These are phyloP conservation scores for Bufo bufo DNA, from an alignment of 2,113 vertebrate species.

Conservation along the genomic window DNA sequence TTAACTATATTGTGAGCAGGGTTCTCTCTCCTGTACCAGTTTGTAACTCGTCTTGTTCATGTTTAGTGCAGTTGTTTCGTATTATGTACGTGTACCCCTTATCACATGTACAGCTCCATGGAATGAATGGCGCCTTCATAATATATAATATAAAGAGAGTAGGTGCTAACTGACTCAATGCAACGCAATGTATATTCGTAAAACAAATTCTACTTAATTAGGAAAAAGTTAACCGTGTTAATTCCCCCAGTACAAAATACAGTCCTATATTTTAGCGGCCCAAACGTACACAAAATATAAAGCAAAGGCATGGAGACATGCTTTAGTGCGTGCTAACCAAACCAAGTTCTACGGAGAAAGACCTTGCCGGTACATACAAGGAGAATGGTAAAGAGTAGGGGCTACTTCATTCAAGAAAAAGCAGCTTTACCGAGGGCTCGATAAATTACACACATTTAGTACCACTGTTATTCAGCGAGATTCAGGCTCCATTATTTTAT, in stretches of 20 bases:
- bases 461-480: conserved; percentile 66
- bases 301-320: neutral
- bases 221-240: too few species aligned
- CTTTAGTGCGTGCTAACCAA: neutral
- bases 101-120: too few species aligned
- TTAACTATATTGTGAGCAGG: neutral
- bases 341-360: neutral
- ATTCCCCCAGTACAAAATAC: too few species aligned
- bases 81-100: too few species aligned
- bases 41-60: too few species aligned
- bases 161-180: neutral
- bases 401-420: neutral
- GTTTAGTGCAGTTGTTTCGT: too few species aligned
- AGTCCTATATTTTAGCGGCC: too few species aligned
- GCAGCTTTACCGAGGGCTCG: conserved; percentile 52
- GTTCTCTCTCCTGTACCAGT: too few species aligned
- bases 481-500: conserved; percentile 72
- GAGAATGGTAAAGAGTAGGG: neutral
- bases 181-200: neutral
- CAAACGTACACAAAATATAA: neutral
- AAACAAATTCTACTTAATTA: neutral
- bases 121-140: too few species aligned
- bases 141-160: too few species aligned
- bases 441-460: conserved; percentile 68
- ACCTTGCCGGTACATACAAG: neutral